phyloP scores from a whole-genome alignment of 1,140 invertebrate genomes.

The Frieseomelitta varia region DNA sequence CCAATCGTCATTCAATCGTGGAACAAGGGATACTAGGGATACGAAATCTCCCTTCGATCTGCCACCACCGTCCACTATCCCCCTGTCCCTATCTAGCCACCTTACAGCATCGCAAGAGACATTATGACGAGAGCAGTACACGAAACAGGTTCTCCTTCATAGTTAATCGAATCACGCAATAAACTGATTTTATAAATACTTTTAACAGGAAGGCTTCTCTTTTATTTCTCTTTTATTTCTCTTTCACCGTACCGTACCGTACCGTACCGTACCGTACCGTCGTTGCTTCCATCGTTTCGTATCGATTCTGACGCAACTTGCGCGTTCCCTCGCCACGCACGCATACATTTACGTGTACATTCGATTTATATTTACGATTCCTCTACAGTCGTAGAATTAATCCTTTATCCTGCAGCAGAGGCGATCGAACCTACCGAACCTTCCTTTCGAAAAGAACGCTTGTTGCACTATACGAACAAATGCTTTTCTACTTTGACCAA shows the following conservation, averaged over 20 bases:
- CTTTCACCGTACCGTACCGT: too few relatives aligned
- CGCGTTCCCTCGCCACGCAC: background rate
- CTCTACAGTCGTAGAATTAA: too few relatives aligned
- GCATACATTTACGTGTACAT: too few relatives aligned
- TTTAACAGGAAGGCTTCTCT: slow-evolving; percentile 66
- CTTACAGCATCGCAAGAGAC: slow-evolving; percentile 58
- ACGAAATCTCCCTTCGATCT: slow-evolving; percentile 50
- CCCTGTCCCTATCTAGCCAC: slow-evolving; percentile 1
- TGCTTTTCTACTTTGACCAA: too few relatives aligned
- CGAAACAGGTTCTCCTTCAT: slow-evolving; percentile 66
- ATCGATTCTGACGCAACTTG: background rate
- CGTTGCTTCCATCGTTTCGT: background rate
- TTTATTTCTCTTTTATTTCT: background rate
- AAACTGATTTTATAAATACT: slow-evolving; percentile 78
- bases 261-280: background rate
- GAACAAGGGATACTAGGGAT: slow-evolving; percentile 63
- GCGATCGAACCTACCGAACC: too few relatives aligned
- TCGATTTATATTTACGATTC: too few relatives aligned
- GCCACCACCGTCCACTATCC: slow-evolving; percentile 1
- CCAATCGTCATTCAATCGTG: too few relatives aligned
- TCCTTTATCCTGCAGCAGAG: too few relatives aligned
- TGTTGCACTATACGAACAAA: too few relatives aligned
- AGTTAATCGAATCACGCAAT: slow-evolving; percentile 73
- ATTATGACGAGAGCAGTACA: slow-evolving; percentile 66
- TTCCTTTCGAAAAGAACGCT: too few relatives aligned